Base-by-base conservation (phyloP, 1,140 invertebrate genomes). In the Listronotus oregonensis region DNA sequence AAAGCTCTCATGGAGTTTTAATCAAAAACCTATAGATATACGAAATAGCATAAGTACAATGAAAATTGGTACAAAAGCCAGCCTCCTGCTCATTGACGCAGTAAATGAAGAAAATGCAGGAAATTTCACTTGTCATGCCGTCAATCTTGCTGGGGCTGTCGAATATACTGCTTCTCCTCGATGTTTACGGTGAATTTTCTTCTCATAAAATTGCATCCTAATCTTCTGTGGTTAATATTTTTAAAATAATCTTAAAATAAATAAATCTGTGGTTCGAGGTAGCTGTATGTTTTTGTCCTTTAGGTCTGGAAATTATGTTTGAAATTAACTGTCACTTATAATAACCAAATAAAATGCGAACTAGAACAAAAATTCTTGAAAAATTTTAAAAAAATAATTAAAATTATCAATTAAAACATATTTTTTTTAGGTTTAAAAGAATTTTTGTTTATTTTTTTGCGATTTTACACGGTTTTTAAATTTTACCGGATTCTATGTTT, bases 1-100 rank as follows among this genome's bases (percentile, higher is more conserved):
- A 56, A 87, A 87, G 69, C 81, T 86, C n/a, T 79, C 79, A 54
- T 86, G 84, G 85, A 81, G 74, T 6, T 84, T 89, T 64, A 83
- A 85, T 65, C 81, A 81, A 49, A 79, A 77, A 43, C 40, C 32
- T 18, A 32, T 72, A 11, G 67, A 71, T 51, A 52, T 60, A 11
- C 43, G 47, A 12, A 64, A 39, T 39, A 85, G 85, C 71, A 84
- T 89, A 73, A 81, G 83, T 37, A 82, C 88, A 57, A 82, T 85
- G 60, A 87, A 88, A 79, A 77, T 84, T 69, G 87, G 88, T 42
- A 86, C 85, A 79, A 83, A 88, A 66, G 87, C 86, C 74, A 89
- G 86, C 68, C 83, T 89, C 71, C 81, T 92, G 59, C 87, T 87
- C 69, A 90, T 92, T 70, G 88, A 90, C 43, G 75, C 79, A n/a